phyloP scores from a whole-genome alignment of 2,797 vertebrate genomes.

The Paedocypris micromegethes region DNA sequence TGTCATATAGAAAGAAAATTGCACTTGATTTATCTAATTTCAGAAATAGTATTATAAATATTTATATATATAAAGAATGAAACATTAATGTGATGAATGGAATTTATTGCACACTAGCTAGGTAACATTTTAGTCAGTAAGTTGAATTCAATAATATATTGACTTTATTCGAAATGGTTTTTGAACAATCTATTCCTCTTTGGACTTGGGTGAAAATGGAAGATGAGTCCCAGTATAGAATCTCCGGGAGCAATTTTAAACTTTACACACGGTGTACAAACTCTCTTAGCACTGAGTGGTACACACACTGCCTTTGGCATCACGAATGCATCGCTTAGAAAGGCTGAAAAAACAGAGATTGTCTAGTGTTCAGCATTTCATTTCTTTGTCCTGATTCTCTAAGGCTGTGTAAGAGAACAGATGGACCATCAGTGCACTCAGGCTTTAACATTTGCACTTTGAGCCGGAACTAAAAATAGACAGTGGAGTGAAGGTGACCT shows the following conservation, averaged over 20 bases:
- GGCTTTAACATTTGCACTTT: constrained; percentile 4
- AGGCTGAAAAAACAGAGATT: constrained; percentile 1
- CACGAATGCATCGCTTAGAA: background rate
- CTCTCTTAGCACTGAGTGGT: background rate
- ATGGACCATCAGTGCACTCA: constrained; percentile 36
- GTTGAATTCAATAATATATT: constrained; percentile 30
- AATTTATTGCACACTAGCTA: no score
- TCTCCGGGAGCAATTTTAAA: background rate
- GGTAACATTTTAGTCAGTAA: no score
- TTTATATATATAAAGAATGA: no score
- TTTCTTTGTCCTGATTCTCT: constrained; percentile 18
- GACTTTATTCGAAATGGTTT: constrained; percentile 1
- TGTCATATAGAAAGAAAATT: no score
- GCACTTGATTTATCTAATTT: no score
- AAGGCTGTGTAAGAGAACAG: constrained; percentile 18
- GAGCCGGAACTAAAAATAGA: constrained; percentile 26
- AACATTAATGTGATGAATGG: no score
- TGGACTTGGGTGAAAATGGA: constrained; percentile 38
- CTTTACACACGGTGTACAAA: background rate
- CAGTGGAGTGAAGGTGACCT: constrained; percentile 8
- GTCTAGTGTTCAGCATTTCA: background rate
- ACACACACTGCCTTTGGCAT: constrained; percentile 2
- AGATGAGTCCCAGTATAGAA: constrained; percentile 28
- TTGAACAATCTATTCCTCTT: constrained; percentile 19
- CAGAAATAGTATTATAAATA: no score